These are phyloP conservation scores for Dryadula phaetusa DNA, from an alignment of 2,888 invertebrate genomes.

Conservation along the genomic window DNA sequence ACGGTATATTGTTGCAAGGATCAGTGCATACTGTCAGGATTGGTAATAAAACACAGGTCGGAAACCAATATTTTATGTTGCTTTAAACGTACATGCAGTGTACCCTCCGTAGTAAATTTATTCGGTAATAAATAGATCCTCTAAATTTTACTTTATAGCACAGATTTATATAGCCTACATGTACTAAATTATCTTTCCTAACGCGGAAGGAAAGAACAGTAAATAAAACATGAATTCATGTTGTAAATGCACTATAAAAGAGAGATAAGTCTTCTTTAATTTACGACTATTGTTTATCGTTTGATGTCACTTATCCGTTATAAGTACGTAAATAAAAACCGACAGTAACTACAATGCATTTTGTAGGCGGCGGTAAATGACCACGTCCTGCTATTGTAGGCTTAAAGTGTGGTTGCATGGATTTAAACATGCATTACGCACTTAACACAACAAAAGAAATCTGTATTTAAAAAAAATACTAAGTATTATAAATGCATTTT, in stretches of 20 bases:
- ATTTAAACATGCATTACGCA: slow-evolving; percentile 8
- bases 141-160: slow-evolving; percentile 9
- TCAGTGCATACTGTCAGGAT: background rate
- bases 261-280: slow-evolving; percentile 34
- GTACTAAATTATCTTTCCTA: slow-evolving; percentile 17
- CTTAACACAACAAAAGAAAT: slow-evolving; percentile 3
- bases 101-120: background rate
- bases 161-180: background rate
- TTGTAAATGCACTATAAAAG: slow-evolving; percentile 22
- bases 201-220: slow-evolving; percentile 16
- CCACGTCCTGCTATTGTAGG: slow-evolving; percentile 19
- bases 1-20: background rate
- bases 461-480: background rate
- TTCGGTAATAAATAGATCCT: slow-evolving; percentile 3
- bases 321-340: slow-evolving; percentile 36
- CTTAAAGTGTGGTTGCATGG: slow-evolving; percentile 2
- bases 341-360: slow-evolving; percentile 27
- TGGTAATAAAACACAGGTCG: slow-evolving; percentile 18
- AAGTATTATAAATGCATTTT: background rate
- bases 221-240: slow-evolving; percentile 10
- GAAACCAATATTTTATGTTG: slow-evolving; percentile 28
- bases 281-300: slow-evolving; percentile 38
- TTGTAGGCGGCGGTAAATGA: slow-evolving; percentile 26
- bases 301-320: slow-evolving; percentile 27
- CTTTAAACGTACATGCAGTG: slow-evolving; percentile 1